Evolutionary conservation across 2,888 invertebrate genomes (phyloP).

Genomic region (Oegoconia quadripuncta): DNA sequence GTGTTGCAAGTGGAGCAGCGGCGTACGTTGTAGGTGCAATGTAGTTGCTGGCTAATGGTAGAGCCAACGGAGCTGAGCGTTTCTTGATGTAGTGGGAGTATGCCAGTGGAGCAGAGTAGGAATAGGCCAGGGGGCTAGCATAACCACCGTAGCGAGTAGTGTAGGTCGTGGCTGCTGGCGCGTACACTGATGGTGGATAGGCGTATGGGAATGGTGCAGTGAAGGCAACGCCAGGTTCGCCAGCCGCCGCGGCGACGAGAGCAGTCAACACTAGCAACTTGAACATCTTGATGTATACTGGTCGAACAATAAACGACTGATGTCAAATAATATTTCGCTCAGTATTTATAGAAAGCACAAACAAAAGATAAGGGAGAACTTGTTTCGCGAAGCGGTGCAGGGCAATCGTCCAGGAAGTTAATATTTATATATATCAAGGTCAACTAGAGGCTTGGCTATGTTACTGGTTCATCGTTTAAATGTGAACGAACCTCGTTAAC

Average conservation of each 20-base stretch:
- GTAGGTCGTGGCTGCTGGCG: slow-evolving; percentile 44
- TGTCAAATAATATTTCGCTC: slow-evolving; percentile 31
- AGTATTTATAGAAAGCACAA: slow-evolving; percentile 64
- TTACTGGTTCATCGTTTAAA: slow-evolving; percentile 43
- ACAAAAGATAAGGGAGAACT: slow-evolving; percentile 59
- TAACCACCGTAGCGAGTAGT: too few species aligned
- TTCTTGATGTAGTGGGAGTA: slow-evolving; percentile 7
- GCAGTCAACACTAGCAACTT: slow-evolving; percentile 80
- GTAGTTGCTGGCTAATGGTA: slow-evolving; percentile 12
- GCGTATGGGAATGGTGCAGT: not conserved
- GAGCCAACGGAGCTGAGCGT: not conserved
- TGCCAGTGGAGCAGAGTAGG: slow-evolving; percentile 1
- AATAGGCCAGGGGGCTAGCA: not conserved
- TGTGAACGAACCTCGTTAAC: not conserved
- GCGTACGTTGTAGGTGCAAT: slow-evolving; percentile 27
- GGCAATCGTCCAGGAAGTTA: slow-evolving; percentile 59
- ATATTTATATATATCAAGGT: slow-evolving; percentile 59
- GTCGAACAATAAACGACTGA: slow-evolving; percentile 62
- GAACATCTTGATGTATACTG: slow-evolving; percentile 65
- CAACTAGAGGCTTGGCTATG: slow-evolving; percentile 37
- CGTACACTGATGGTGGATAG: slow-evolving; percentile 18
- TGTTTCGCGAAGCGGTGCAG: slow-evolving; percentile 63
- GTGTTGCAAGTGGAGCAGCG: slow-evolving; percentile 22
- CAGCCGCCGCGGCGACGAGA: slow-evolving; percentile 76
- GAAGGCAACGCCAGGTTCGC: slow-evolving; percentile 42